Conservation (phyloP, 2,888 invertebrate genomes). For the Laspeyria flexula region DNA sequence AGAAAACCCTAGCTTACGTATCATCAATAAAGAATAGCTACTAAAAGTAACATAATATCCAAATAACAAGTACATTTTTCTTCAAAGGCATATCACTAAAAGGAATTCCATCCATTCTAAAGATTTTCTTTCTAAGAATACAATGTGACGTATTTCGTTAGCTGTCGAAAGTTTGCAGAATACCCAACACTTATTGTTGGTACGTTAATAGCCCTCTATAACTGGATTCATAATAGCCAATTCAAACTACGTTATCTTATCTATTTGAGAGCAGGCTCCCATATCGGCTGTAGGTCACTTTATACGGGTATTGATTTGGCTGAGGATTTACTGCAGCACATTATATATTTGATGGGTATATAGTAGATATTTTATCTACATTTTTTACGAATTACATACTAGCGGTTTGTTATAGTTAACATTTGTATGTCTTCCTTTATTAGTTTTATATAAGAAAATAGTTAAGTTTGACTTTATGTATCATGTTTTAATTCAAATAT, state of each 20-base stretch:
- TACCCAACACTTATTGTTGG: not conserved
- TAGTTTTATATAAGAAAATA: too few species aligned
- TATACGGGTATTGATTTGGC: conserved; percentile 30
- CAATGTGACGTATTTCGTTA: conserved; percentile 1
- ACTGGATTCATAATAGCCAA: conserved; percentile 38
- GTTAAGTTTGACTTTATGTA: too few species aligned
- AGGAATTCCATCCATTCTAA: conserved; percentile 16
- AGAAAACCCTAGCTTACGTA: too few species aligned
- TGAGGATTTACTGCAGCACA: conserved; percentile 18
- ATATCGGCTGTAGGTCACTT: conserved; percentile 27
- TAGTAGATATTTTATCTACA: too few species aligned
- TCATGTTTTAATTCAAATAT: too few species aligned
- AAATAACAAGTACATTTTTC: too few species aligned
- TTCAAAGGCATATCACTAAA: not conserved
- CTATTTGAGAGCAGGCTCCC: conserved; percentile 34
- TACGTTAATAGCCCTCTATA: conserved; percentile 26
- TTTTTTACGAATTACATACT: not conserved
- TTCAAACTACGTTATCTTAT: conserved; percentile 44
- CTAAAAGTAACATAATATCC: too few species aligned
- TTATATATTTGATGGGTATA: too few species aligned
- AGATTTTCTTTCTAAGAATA: conserved; percentile 10
- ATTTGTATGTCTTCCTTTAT: too few species aligned
- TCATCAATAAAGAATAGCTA: too few species aligned
- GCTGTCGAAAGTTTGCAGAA: not conserved
- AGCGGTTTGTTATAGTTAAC: too few species aligned